phyloP scores from a whole-genome alignment of 2,113 vertebrate genomes.

The Heterochromis multidens region DNA sequence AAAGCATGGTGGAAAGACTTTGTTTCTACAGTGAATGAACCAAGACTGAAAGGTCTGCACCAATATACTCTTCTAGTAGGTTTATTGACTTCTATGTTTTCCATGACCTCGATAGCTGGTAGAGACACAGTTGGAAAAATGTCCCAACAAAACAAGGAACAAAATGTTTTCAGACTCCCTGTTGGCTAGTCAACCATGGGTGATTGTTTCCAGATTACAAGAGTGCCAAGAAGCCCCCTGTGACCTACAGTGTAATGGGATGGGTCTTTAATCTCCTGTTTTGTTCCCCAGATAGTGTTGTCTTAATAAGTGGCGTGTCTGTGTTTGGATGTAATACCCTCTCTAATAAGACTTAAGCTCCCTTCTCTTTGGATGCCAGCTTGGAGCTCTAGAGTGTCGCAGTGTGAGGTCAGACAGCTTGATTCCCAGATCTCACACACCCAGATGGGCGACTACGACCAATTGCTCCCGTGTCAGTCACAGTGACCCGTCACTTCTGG shows the following conservation, averaged over 20 bases:
- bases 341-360: conserved; percentile 72
- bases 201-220: conserved; percentile 66
- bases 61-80: background rate
- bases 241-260: conserved; percentile 57
- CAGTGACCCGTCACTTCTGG: conserved; percentile 31
- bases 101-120: conserved; percentile 12
- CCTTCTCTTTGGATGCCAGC: conserved; percentile 54
- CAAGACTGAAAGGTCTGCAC: conserved; percentile 8
- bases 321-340: conserved; percentile 67
- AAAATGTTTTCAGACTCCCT: conserved; percentile 32
- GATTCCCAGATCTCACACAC: conserved; percentile 10
- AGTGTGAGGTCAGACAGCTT: conserved; percentile 39
- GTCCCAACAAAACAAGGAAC: conserved; percentile 19
- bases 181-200: conserved; percentile 49
- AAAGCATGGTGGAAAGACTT: conserved; percentile 23
- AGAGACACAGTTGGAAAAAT: conserved; percentile 14
- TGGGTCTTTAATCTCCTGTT: conserved; percentile 64
- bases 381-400: conserved; percentile 31
- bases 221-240: conserved; percentile 43
- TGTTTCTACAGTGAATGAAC: conserved; percentile 31
- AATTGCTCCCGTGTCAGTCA: conserved; percentile 47
- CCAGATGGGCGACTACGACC: conserved; percentile 52
- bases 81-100: conserved; percentile 18
- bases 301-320: conserved; percentile 67
- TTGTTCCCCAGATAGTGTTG: conserved; percentile 66